Evolutionary conservation across 2,113 vertebrate species (phyloP), one percentile per base, ranked within the genome.

Genomic region (Trinectes maculatus): DNA sequence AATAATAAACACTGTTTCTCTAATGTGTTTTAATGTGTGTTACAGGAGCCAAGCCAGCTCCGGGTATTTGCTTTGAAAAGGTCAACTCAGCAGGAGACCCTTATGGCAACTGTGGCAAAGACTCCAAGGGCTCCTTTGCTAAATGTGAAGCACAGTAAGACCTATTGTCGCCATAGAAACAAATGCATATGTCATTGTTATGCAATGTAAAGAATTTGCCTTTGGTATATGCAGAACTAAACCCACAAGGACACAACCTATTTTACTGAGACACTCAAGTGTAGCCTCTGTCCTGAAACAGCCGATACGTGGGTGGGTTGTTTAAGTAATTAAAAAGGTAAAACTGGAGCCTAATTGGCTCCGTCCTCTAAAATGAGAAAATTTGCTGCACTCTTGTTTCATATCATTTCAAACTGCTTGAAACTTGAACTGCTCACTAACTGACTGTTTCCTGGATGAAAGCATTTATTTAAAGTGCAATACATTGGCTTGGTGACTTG

Each of bases 81-180:
- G 98, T 99, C 64, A 99, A 99, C 86, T 98, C 96, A 0, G 98
- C 97, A 0, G 98, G 98, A 0, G 98, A 99, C 74, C 98, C 97
- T 2, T 99, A 99, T 0, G 98, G 98, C 80, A 99, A 99, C 93
- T 99, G 98, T 46, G 98, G 98, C 79, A 99, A 99, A 48, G 94
- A 98, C 77, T 91, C 95, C 55, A 95, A 94, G 81, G 95, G 94
- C 24, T 94, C 94, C 43, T 99, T 98, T 28, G 94, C 92, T 42
- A 98, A 96, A 69, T 99, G 98, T 72, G 96, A 95, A 71, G 83
- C 89, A 58, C 94, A 92, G 98, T 99, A 92, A 83, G 86, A 71
- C 22, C 48, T 52, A 51, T 48, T 63, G 40, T 64, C 64, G 1
- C 49, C 29, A 57, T 51, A n/a, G 61, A 61, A 78, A 67, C n/a